Base-by-base conservation (phyloP, 2,113 vertebrate species). In the Cygnus buccinator region DNA sequence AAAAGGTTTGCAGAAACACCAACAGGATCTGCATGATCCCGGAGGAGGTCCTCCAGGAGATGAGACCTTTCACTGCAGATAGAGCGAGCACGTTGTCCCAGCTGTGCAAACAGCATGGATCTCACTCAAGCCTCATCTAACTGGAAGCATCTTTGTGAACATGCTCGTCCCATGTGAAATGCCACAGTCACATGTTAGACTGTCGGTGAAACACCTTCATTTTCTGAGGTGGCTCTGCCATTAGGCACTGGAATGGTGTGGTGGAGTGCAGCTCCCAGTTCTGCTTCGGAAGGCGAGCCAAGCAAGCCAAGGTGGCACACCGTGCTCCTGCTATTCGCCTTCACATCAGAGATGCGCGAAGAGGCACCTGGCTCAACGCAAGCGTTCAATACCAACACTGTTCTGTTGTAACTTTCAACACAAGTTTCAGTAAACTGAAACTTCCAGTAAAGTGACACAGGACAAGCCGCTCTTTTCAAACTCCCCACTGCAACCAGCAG, bases 41-140 rank as follows among this genome's bases (percentile, higher is more conserved):
- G 11, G 46, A 13, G 39, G 8, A 48, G 6, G 1, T 22, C 13
- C 5, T 3, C 46, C 28, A 46, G 55, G 11, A 41, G 6, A 20
- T 0, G 0, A 33, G 13, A 57, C 5, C 7, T 76, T 13, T 37
- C 13, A 41, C 37, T 52, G 19, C 9, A 0, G 0, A 5, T 4
- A 5, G 62, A 35, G 5, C 0, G 0, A 74, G 15, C 18, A 0
- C 2, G 7, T 18, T 6, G 2, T 22, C 46, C 66, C 25, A 77
- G 29, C 28, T 44, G 29, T 0, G 4, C 25, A 70, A 66, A 39
- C 57, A 39, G 35, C 54, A 83, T 26, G 28, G 18, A 44, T 17
- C 33, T 80, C 67, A 16, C 35, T 28, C 8, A 3, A 44, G 63
- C 4, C 6, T 54, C 11, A 0, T 14, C 77, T 28, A 16, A 70